Evolutionary conservation across 2,113 vertebrate species (phyloP).

Genomic region (Brachyistius frenatus): DNA sequence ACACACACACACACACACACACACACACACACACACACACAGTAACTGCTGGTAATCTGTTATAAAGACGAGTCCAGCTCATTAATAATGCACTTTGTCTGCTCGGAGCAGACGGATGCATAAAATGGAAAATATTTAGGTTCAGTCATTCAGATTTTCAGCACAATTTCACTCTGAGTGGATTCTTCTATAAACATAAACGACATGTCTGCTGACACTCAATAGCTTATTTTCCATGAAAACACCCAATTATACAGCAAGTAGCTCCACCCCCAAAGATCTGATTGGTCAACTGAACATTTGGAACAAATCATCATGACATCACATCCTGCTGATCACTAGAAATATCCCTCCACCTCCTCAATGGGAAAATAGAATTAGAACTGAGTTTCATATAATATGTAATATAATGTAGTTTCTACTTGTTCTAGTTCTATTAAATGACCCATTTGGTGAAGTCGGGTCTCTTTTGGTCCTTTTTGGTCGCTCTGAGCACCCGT

Average conservation of each 20-base stretch:
- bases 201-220: neutral
- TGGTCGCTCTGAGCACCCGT: no score
- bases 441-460: no score
- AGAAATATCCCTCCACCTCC: no score
- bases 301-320: no score
- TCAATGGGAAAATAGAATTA: no score
- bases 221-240: neutral
- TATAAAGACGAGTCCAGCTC: conserved; percentile 65
- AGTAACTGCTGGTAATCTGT: conserved; percentile 74
- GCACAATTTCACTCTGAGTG: conserved; percentile 55
- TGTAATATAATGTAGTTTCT: no score
- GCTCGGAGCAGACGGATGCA: conserved; percentile 62
- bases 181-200: conserved; percentile 11
- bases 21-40: conserved; percentile 28
- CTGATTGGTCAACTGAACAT: no score
- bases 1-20: conserved; percentile 25
- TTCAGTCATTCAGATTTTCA: conserved; percentile 59
- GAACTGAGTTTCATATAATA: no score
- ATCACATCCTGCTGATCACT: no score
- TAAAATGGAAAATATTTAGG: conserved; percentile 78
- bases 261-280: no score
- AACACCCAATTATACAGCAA: neutral
- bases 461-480: no score
- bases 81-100: conserved; percentile 76
- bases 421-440: no score